These are phyloP conservation scores for Halcyon senegalensis DNA, from an alignment of 2,113 vertebrate genomes.

Conservation along the genomic window DNA sequence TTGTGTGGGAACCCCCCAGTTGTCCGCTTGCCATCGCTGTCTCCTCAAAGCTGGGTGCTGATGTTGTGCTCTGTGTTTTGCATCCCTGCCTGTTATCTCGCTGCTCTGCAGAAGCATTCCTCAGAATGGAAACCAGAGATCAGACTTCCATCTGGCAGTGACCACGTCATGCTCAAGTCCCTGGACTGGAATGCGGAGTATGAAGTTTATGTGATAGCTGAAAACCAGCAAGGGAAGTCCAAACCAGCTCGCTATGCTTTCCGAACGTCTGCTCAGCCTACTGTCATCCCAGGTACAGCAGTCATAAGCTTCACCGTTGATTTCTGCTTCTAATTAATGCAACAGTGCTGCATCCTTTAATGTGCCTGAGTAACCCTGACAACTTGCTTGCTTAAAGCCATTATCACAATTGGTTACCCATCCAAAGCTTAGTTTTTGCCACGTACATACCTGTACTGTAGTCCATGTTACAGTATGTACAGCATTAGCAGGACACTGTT, in stretches of 20 bases:
- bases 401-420: constrained; percentile 70
- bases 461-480: background rate
- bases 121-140: constrained; percentile 92
- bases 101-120: constrained; percentile 77
- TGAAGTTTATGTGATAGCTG: constrained; percentile 89
- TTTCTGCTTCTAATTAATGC: constrained; percentile 77
- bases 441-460: constrained; percentile 26
- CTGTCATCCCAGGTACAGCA: constrained; percentile 89
- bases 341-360: constrained; percentile 69
- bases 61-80: background rate
- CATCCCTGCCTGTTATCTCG: background rate
- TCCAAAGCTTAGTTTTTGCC: constrained; percentile 65
- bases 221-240: constrained; percentile 94
- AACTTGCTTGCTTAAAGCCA: constrained; percentile 79
- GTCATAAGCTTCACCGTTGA: background rate
- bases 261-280: constrained; percentile 87
- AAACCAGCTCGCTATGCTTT: constrained; percentile 85
- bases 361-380: constrained; percentile 73
- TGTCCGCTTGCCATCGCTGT: background rate
- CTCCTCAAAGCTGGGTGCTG: background rate
- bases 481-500: background rate
- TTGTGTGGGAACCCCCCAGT: background rate
- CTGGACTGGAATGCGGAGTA: constrained; percentile 96
- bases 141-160: constrained; percentile 84
- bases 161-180: constrained; percentile 83